phyloP scores from a whole-genome alignment of 1,140 invertebrate genomes.

The Drosophila kohkoa region DNA sequence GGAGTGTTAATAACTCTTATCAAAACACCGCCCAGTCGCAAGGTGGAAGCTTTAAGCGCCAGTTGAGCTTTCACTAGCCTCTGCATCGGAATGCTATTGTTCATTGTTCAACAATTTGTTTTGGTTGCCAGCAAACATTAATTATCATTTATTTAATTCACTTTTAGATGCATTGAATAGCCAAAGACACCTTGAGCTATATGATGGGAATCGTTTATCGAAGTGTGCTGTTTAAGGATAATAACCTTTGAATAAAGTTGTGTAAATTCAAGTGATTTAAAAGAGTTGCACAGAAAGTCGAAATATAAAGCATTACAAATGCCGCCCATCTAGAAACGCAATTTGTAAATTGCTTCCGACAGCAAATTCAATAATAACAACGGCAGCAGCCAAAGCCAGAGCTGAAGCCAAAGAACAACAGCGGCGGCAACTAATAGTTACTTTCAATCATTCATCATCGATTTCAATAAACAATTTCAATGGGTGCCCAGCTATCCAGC shows the following conservation, averaged over 20 bases:
- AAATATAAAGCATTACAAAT: conserved; percentile 30
- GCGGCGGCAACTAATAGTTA: conserved; percentile 72
- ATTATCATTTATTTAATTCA: conserved; percentile 20
- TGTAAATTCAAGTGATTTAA: conserved; percentile 40
- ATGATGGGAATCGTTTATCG: too few relatives aligned
- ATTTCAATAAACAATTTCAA: conserved; percentile 83
- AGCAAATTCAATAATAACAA: conserved; percentile 75
- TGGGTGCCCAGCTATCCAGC: conserved; percentile 42
- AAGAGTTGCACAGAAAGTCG: conserved; percentile 51
- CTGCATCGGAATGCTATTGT: conserved; percentile 27
- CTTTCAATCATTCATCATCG: conserved; percentile 82
- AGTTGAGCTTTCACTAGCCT: conserved; percentile 33
- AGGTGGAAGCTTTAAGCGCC: background rate
- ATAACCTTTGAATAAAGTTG: conserved; percentile 26
- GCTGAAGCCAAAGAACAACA: conserved; percentile 33
- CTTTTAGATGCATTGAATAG: background rate
- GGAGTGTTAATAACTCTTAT: conserved; percentile 43
- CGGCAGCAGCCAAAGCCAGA: conserved; percentile 40
- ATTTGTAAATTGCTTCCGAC: conserved; percentile 80
- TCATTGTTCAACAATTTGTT: conserved; percentile 21
- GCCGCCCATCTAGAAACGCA: conserved; percentile 43
- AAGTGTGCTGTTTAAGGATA: background rate
- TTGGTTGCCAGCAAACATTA: background rate
- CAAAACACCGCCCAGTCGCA: conserved; percentile 27
- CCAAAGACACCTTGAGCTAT: background rate